These are phyloP conservation scores for Syngnathus rostellatus DNA, from an alignment of 2,797 vertebrate genomes.

Conservation along the genomic window DNA sequence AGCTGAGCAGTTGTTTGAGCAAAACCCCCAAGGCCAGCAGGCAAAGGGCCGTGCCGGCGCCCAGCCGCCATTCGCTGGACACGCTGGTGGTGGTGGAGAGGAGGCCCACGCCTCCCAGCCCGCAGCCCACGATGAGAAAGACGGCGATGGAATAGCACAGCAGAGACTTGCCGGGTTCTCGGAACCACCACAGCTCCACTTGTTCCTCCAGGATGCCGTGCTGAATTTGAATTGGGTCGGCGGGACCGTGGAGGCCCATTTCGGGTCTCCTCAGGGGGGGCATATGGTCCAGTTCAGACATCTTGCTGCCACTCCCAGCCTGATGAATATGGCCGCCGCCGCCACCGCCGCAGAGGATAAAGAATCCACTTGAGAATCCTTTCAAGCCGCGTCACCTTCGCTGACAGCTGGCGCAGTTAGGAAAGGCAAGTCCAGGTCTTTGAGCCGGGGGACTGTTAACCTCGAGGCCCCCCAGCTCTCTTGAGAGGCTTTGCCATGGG, in stretches of 20 bases:
- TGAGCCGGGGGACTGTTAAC: neutral
- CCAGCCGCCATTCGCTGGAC: slow-evolving; percentile 91
- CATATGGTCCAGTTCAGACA: slow-evolving; percentile 78
- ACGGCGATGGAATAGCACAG: slow-evolving; percentile 86
- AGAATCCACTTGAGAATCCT: slow-evolving; percentile 15
- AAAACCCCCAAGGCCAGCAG: slow-evolving; percentile 86
- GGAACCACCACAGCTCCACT: slow-evolving; percentile 97
- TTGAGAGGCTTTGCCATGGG: neutral
- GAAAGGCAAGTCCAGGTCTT: neutral
- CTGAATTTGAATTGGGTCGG: slow-evolving; percentile 72
- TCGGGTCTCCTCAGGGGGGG: slow-evolving; percentile 47
- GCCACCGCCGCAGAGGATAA: slow-evolving; percentile 25
- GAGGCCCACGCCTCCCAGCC: slow-evolving; percentile 83
- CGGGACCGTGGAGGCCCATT: slow-evolving; percentile 51
- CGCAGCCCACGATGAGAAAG: slow-evolving; percentile 81
- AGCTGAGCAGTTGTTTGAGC: slow-evolving; percentile 94
- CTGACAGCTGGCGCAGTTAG: neutral
- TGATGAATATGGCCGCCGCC: slow-evolving; percentile 30
- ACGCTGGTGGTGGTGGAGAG: slow-evolving; percentile 92
- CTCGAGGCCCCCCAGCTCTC: neutral
- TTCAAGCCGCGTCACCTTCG: neutral
- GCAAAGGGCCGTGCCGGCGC: slow-evolving; percentile 81
- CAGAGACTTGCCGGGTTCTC: slow-evolving; percentile 83
- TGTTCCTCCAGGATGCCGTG: slow-evolving; percentile 88
- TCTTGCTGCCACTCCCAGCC: slow-evolving; percentile 45